Conservation (phyloP, 2,797 vertebrate species). For the Salarias fasciatus region DNA sequence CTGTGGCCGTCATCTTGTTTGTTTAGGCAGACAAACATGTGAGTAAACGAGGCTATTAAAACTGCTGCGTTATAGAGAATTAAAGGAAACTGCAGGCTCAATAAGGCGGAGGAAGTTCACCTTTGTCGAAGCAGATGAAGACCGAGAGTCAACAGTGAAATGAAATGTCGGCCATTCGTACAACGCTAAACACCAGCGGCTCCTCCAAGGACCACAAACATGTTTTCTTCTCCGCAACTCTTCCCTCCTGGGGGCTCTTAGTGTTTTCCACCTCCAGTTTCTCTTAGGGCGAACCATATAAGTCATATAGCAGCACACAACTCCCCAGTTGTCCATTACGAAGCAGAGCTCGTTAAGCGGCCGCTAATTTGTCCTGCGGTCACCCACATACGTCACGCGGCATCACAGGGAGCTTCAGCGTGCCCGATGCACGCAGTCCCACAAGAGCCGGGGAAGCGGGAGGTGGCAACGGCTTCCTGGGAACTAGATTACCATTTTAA, state of each 20-base stretch:
- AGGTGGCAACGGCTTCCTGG: conserved; percentile 16
- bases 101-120: background rate
- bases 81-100: conserved; percentile 25
- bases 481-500: conserved; percentile 49
- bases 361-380: conserved; percentile 63
- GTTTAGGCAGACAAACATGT: conserved; percentile 47
- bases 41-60: conserved; percentile 46
- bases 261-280: conserved; percentile 62
- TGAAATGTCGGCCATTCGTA: conserved; percentile 24
- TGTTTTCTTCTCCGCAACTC: conserved; percentile 61
- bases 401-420: conserved; percentile 55
- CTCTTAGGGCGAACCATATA: conserved; percentile 50
- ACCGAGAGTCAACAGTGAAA: conserved; percentile 38
- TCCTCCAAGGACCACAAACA: conserved; percentile 52
- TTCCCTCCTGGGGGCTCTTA: conserved; percentile 51
- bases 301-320: conserved; percentile 31
- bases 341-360: conserved; percentile 58
- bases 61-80: conserved; percentile 18
- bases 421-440: conserved; percentile 32
- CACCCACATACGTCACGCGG: conserved; percentile 54
- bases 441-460: conserved; percentile 35
- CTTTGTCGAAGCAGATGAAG: conserved; percentile 36
- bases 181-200: conserved; percentile 24
- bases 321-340: conserved; percentile 64
- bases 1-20: conserved; percentile 27